A percentile compares a stretch with the other conserved stretches of the same genome.
Evolutionary conservation across 2,797 vertebrate species (phyloP).

Genomic region (Odontamblyopus lacepedii): DNA sequence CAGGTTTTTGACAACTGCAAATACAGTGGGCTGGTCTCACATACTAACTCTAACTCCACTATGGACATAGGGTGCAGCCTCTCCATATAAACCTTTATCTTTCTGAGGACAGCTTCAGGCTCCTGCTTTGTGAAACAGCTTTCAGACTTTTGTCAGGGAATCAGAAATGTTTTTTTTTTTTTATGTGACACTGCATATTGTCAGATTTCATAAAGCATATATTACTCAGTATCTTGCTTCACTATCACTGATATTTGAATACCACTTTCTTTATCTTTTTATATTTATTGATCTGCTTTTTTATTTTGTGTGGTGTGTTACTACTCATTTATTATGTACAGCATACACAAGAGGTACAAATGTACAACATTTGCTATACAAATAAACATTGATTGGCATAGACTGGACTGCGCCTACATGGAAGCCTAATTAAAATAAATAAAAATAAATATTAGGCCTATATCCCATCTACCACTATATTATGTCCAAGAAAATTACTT

Average conservation of each 20-base stretch:
- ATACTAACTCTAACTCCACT: constrained; percentile 34
- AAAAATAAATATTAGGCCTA: background rate
- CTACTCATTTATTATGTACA: background rate
- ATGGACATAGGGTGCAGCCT: constrained; percentile 17
- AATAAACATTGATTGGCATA: background rate
- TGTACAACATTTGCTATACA: background rate
- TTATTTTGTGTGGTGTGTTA: background rate
- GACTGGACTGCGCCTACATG: too few species aligned
- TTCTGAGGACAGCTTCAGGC: background rate
- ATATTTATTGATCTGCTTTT: background rate
- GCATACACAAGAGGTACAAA: background rate
- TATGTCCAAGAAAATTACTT: too few species aligned
- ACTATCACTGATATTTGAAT: background rate
- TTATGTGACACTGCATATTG: background rate
- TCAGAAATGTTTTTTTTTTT: background rate
- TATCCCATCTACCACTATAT: background rate
- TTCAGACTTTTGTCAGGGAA: background rate
- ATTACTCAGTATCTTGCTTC: background rate
- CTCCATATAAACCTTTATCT: background rate
- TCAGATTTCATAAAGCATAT: background rate
- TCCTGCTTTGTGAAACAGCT: background rate
- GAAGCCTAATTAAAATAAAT: too few species aligned
- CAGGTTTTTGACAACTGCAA: constrained; percentile 54
- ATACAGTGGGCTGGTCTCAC: constrained; percentile 44
- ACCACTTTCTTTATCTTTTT: background rate